A percentile compares a stretch with the other conserved stretches of the same genome.
These are phyloP conservation scores for Eledona agricola DNA, from an alignment of 2,888 invertebrate genomes.

Conservation along the genomic window DNA sequence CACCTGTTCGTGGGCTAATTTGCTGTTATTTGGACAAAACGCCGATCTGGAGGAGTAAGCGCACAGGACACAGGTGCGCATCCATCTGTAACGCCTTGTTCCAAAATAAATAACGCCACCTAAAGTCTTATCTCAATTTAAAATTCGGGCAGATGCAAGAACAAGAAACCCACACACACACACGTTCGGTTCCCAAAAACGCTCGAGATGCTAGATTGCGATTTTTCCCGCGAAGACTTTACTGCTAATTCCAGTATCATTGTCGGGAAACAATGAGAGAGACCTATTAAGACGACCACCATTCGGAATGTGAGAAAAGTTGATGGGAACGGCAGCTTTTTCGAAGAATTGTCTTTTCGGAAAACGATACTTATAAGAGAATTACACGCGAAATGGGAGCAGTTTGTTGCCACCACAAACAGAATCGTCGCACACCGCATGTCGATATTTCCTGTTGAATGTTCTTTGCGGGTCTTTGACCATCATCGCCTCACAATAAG, in stretches of 20 bases:
- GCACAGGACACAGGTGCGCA: conserved; percentile 38
- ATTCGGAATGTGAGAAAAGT: conserved; percentile 43
- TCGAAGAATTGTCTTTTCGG: conserved; percentile 41
- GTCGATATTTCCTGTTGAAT: conserved; percentile 57
- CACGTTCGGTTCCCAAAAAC: no score
- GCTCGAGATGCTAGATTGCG: no score
- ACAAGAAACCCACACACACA: conserved; percentile 5
- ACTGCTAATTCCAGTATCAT: conserved; percentile 37
- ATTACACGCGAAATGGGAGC: conserved; percentile 42
- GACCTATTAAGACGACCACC: conserved; percentile 28
- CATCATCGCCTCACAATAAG: conserved; percentile 48
- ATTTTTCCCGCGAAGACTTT: conserved; percentile 27
- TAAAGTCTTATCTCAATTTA: conserved; percentile 29
- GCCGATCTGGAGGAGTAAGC: conserved; percentile 16
- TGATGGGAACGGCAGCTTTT: conserved; percentile 39
- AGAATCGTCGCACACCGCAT: conserved; percentile 46
- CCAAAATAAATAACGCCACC: conserved; percentile 32
- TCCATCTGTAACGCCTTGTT: conserved; percentile 36
- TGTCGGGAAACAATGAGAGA: conserved; percentile 41
- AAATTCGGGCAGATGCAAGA: conserved; percentile 29
- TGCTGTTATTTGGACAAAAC: conserved; percentile 25
- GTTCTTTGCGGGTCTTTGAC: conserved; percentile 57
- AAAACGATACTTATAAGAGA: conserved; percentile 47
- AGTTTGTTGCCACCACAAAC: conserved; percentile 36
- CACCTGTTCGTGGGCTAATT: conserved; percentile 31